phyloP scores from a whole-genome alignment of 2,888 invertebrate species.

The Ametastegia equiseti region DNA sequence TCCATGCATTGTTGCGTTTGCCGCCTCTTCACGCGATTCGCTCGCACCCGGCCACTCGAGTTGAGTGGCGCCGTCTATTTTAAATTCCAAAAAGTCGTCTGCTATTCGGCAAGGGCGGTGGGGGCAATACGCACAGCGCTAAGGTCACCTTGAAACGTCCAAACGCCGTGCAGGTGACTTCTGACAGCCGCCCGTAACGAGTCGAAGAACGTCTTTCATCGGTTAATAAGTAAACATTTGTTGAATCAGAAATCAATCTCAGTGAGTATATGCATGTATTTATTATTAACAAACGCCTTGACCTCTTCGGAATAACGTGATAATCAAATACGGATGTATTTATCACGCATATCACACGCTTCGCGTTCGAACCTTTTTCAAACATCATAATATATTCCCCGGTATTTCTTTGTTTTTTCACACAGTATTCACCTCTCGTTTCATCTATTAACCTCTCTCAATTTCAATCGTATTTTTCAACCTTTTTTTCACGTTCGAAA shows the following conservation, averaged over 20 bases:
- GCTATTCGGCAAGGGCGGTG: constrained; percentile 50
- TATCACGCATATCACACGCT: not conserved
- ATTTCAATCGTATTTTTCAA: no score
- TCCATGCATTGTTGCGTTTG: not conserved
- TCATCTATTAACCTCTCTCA: not conserved
- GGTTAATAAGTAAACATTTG: not conserved
- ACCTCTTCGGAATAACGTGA: no score
- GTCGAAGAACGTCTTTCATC: constrained; percentile 14
- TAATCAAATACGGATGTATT: not conserved
- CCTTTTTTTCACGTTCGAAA: no score
- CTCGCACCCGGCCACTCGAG: not conserved
- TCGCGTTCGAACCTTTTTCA: not conserved
- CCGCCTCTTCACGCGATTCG: constrained; percentile 11
- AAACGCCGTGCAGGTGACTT: constrained; percentile 64
- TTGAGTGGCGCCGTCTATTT: constrained; percentile 42
- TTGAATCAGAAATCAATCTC: not conserved
- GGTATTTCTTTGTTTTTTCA: not conserved
- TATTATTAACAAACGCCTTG: no score
- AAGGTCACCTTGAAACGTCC: constrained; percentile 73
- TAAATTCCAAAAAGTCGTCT: constrained; percentile 21
- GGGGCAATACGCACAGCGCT: constrained; percentile 38
- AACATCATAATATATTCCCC: not conserved
- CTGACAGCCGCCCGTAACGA: constrained; percentile 56
- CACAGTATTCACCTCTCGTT: not conserved
- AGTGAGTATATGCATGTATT: no score